These are phyloP conservation scores for Anguilla megastoma DNA, from an alignment of 2,797 vertebrate species.

Conservation along the genomic window DNA sequence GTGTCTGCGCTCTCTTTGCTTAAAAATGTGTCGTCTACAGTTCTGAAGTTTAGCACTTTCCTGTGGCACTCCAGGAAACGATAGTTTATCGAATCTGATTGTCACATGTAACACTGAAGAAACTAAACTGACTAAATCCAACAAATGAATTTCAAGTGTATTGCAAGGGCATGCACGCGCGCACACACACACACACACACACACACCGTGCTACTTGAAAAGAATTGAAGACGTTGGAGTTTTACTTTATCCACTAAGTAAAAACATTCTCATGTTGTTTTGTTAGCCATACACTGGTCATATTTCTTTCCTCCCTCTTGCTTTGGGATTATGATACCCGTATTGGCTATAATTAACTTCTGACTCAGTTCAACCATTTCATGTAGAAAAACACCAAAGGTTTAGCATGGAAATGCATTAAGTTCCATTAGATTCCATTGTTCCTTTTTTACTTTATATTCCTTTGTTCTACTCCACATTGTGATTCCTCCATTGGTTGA, in stretches of 20 bases:
- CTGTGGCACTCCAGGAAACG: not conserved
- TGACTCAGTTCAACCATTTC: constrained; percentile 16
- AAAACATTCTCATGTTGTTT: constrained; percentile 30
- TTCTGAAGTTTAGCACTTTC: not conserved
- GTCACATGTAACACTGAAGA: not conserved
- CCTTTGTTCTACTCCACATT: not conserved
- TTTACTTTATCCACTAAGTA: constrained; percentile 23
- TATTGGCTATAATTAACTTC: constrained; percentile 32
- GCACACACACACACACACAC: not conserved
- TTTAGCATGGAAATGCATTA: not conserved
- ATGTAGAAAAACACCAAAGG: not conserved
- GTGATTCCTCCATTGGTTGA: not conserved
- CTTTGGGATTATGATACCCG: constrained; percentile 10
- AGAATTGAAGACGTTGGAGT: constrained; percentile 14
- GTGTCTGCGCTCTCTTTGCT: not conserved
- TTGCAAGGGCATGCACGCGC: not conserved
- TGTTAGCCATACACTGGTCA: constrained; percentile 27
- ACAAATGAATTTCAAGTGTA: not conserved
- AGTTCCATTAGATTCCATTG: not conserved
- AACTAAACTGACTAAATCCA: not conserved
- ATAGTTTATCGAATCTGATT: not conserved
- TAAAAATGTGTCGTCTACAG: not conserved
- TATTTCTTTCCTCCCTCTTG: constrained; percentile 23
- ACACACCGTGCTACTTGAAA: not conserved
- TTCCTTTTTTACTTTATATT: not conserved